Percentiles rank a stretch among this genome's conserved stretches.
phyloP scores from a whole-genome alignment of 2,797 vertebrate genomes.

The Phataginus tetradactyla region DNA sequence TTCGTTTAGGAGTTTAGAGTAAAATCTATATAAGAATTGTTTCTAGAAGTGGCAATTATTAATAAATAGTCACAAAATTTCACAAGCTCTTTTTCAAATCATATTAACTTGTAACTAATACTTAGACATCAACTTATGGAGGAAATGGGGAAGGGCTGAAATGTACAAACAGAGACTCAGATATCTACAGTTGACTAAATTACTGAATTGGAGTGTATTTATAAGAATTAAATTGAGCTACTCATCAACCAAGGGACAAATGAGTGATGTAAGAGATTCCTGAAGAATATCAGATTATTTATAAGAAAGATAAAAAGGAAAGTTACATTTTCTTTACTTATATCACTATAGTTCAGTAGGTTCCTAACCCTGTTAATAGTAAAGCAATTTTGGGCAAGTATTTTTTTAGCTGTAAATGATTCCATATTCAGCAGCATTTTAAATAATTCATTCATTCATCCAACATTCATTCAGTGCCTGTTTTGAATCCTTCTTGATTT shows the following conservation, averaged over 20 bases:
- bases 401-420: slow-evolving; percentile 27
- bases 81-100: neutral
- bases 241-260: neutral
- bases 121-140: neutral
- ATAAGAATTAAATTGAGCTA: slow-evolving; percentile 11
- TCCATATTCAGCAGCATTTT: slow-evolving; percentile 9
- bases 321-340: neutral
- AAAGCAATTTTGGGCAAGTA: slow-evolving; percentile 36
- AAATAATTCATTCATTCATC: slow-evolving; percentile 47
- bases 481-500: slow-evolving; percentile 45
- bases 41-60: neutral
- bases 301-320: slow-evolving; percentile 12
- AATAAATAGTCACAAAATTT: neutral
- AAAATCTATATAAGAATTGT: neutral
- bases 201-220: neutral
- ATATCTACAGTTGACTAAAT: neutral
- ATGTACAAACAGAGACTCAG: neutral
- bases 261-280: neutral
- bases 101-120: neutral
- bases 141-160: neutral
- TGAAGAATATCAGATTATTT: neutral
- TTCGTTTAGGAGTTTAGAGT: neutral
- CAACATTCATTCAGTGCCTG: slow-evolving; percentile 33
- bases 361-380: neutral
- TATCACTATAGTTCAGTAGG: neutral